phyloP scores from a whole-genome alignment of 2,113 vertebrate genomes.

The Ornithorhynchus anatinus region DNA sequence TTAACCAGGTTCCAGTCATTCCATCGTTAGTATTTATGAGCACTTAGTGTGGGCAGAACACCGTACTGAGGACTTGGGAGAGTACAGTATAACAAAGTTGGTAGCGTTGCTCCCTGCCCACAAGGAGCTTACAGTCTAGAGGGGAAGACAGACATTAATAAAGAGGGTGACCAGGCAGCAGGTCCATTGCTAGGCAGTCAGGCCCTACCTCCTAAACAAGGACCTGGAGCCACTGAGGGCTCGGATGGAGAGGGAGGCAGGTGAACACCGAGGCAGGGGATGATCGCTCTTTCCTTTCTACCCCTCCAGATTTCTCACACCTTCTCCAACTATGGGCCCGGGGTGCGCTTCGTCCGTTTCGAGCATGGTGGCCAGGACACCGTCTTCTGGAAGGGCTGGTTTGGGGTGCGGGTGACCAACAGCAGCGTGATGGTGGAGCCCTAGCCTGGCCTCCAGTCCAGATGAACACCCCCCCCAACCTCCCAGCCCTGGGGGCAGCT shows the following conservation, averaged over 20 bases:
- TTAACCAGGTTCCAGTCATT: no score
- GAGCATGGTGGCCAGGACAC: constrained; percentile 90
- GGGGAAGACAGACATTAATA: no score
- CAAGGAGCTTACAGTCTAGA: no score
- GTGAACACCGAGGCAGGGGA: not conserved
- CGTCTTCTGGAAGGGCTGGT: constrained; percentile 94
- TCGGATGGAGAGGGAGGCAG: not conserved
- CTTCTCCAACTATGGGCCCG: constrained; percentile 83
- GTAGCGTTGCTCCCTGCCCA: no score
- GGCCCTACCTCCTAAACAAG: not conserved
- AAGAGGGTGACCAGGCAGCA: no score
- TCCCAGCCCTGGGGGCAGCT: not conserved
- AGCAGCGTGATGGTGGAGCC: constrained; percentile 82
- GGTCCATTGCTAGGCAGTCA: no score
- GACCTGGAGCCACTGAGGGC: not conserved
- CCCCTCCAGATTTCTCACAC: constrained; percentile 79
- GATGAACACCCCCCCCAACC: not conserved
- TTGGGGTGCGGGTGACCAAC: constrained; percentile 86
- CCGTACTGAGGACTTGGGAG: no score
- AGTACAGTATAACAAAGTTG: no score
- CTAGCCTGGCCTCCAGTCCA: constrained; percentile 17
- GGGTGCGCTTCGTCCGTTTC: constrained; percentile 86
- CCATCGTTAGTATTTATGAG: no score
- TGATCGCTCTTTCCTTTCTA: not conserved
- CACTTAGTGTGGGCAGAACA: no score